Conservation (phyloP, 2,888 invertebrate species). For the Dasypolia templi region DNA sequence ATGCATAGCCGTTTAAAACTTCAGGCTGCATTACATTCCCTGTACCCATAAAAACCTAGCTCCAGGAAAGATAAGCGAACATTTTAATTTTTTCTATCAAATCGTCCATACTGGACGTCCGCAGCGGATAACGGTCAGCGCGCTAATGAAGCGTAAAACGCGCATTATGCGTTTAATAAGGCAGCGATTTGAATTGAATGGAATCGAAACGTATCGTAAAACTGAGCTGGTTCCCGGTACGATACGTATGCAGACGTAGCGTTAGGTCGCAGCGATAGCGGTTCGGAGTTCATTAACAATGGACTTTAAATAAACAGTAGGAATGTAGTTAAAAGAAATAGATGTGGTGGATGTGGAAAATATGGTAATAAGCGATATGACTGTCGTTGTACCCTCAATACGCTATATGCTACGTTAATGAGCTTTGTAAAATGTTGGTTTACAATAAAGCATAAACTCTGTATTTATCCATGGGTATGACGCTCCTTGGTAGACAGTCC, state of each 20-base stretch:
- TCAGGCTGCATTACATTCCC: slow-evolving; percentile 25
- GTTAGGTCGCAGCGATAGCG: slow-evolving; percentile 53
- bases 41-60: slow-evolving; percentile 45
- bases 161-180: slow-evolving; percentile 62
- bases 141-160: slow-evolving; percentile 63
- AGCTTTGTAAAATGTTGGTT: too few relatives aligned
- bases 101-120: slow-evolving; percentile 19
- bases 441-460: too few relatives aligned
- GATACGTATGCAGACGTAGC: slow-evolving; percentile 39
- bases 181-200: slow-evolving; percentile 68
- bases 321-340: neutral
- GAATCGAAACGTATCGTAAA: slow-evolving; percentile 67
- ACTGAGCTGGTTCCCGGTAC: slow-evolving; percentile 66
- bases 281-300: neutral
- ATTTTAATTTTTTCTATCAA: slow-evolving; percentile 39
- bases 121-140: slow-evolving; percentile 40
- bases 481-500: neutral
- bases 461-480: too few relatives aligned
- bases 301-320: neutral
- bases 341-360: neutral
- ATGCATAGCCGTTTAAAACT: slow-evolving; percentile 9
- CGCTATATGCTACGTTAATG: too few relatives aligned
- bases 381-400: too few relatives aligned
- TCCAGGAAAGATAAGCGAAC: slow-evolving; percentile 28
- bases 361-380: too few relatives aligned